phyloP scores from a whole-genome alignment of 1,140 invertebrate species.

The Subanguina moxae region DNA sequence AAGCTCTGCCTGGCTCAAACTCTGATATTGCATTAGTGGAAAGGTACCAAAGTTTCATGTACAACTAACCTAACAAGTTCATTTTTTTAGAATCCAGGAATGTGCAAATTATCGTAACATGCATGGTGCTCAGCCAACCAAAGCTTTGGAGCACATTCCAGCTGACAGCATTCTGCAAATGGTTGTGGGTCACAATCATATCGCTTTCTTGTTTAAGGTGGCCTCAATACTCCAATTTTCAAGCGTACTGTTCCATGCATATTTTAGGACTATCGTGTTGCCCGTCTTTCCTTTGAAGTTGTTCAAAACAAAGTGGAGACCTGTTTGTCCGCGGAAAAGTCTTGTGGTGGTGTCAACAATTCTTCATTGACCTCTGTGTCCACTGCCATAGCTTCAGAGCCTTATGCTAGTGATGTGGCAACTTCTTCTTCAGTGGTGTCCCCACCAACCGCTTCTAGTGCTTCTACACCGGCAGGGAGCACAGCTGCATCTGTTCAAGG shows the following conservation, averaged over 20 bases:
- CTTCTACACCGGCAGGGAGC: slow-evolving; percentile 10
- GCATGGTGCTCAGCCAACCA: slow-evolving; percentile 15
- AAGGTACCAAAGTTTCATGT: slow-evolving; percentile 1
- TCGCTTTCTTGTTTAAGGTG: slow-evolving; percentile 47
- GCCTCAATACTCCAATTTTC: neutral
- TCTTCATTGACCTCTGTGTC: slow-evolving; percentile 8
- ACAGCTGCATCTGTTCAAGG: slow-evolving; percentile 6
- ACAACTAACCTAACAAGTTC: neutral
- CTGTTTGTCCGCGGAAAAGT: slow-evolving; percentile 12
- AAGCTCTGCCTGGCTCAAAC: slow-evolving; percentile 16
- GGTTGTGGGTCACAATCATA: slow-evolving; percentile 44
- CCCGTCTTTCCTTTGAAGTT: slow-evolving; percentile 38
- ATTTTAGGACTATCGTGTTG: slow-evolving; percentile 35
- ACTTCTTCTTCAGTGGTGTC: slow-evolving; percentile 9
- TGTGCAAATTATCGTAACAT: slow-evolving; percentile 43
- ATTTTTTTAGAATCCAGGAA: slow-evolving; percentile 29
- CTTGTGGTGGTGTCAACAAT: neutral
- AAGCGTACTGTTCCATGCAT: too few relatives aligned
- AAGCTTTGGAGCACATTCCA: slow-evolving; percentile 26
- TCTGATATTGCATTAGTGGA: slow-evolving; percentile 15
- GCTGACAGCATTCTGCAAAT: slow-evolving; percentile 43
- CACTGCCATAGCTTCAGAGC: slow-evolving; percentile 12
- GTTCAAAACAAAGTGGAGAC: slow-evolving; percentile 28
- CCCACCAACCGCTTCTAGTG: slow-evolving; percentile 3
- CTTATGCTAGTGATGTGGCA: slow-evolving; percentile 7